Evolutionary conservation across 2,113 vertebrate genomes (phyloP).

Genomic region (Columba janthina): DNA sequence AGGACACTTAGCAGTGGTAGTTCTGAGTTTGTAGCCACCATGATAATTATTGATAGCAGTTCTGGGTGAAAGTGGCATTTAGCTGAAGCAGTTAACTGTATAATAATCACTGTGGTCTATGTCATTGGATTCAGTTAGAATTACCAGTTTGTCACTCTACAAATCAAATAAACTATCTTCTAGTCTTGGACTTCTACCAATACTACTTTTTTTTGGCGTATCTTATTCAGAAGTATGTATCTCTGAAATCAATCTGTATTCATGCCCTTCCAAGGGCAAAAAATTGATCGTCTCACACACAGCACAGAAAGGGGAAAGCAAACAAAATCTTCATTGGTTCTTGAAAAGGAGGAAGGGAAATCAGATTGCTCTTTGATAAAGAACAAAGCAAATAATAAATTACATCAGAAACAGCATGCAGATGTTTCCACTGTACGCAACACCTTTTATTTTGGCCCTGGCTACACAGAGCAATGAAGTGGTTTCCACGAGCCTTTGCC

Average conservation of each 20-base stretch:
- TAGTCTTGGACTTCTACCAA: not conserved
- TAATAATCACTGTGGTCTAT: not conserved
- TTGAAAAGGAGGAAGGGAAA: not conserved
- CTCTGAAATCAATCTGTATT: not conserved
- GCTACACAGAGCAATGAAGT: not conserved
- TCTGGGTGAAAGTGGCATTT: not conserved
- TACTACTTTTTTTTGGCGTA: not conserved
- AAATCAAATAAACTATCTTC: not conserved
- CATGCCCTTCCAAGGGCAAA: not conserved
- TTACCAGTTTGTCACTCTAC: not conserved
- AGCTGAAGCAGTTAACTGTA: not conserved
- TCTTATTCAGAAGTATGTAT: not conserved
- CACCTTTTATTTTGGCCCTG: not conserved
- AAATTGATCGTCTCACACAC: not conserved
- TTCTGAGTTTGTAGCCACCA: not conserved
- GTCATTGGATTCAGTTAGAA: not conserved
- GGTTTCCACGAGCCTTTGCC: not conserved
- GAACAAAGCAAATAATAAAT: not conserved
- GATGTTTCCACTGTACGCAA: not conserved
- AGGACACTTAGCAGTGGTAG: not conserved
- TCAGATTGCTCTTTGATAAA: not conserved
- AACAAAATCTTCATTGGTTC: not conserved
- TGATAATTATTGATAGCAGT: accelerated
- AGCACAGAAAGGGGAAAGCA: not conserved
- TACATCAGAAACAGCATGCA: not conserved